Percentiles rank a stretch among this genome's conserved stretches.
Evolutionary conservation across 2,113 vertebrate genomes (phyloP).

Genomic region (Felis chaus): DNA sequence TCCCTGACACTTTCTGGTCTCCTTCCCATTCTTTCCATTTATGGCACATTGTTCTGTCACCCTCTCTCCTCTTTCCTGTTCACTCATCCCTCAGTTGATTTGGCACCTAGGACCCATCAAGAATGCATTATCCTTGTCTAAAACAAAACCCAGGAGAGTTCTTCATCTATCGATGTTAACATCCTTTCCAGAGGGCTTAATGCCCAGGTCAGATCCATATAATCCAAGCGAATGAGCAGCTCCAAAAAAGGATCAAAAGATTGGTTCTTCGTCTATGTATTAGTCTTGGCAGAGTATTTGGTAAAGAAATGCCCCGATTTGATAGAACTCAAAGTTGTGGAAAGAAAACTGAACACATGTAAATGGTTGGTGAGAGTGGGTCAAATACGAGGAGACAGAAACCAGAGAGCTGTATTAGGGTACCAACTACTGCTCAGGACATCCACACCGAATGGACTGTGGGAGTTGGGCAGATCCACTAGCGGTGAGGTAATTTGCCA

Average conservation of each 20-base stretch:
- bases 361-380: rapidly evolving
- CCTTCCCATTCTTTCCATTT: neutral
- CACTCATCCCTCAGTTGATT: neutral
- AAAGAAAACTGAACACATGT: neutral
- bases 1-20: neutral
- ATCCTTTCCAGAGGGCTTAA: neutral
- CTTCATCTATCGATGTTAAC: neutral
- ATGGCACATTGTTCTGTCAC: neutral
- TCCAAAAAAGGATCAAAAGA: neutral
- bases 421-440: rapidly evolving
- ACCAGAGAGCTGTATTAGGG: rapidly evolving
- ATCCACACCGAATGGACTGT: rapidly evolving
- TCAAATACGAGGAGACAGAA: neutral
- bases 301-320: neutral
- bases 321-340: neutral
- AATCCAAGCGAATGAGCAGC: neutral
- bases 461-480: rapidly evolving
- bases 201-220: neutral
- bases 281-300: neutral
- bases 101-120: no score
- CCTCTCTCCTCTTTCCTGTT: neutral
- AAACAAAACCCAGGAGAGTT: neutral
- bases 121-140: neutral
- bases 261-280: neutral
- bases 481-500: rapidly evolving